Evolutionary conservation across 2,888 invertebrate species (phyloP), one percentile per base, ranked within the genome.

Genomic region (Standfussiana lucernea): DNA sequence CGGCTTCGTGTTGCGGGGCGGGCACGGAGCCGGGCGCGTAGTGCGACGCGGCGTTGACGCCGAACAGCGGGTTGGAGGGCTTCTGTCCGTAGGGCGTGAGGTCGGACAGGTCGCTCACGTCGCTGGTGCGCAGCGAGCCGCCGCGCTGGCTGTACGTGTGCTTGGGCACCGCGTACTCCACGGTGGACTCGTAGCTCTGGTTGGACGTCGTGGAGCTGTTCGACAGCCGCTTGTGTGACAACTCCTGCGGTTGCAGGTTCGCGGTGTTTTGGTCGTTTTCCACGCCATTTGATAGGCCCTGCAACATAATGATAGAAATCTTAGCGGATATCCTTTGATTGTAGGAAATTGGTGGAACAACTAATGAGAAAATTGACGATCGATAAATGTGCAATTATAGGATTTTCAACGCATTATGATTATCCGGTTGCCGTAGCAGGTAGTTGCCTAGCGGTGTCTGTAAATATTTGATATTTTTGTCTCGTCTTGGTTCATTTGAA

Each of bases 241-340:
- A 73, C 50, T 96, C 95, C 40, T 90, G 91, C 21, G 95, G 93
- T 70, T 92, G 93, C 21, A 94, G 84, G 86, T 95, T 96, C 10
- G 95, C 93, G 42, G 93, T 93, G 91, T 96, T 97, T 86, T 96
- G 96, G 82, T 96, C 96, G 87, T 95, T 96, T 84, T 97, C 97
- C 77, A 96, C 94, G 82, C 97, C 96, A 87, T 96, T 97, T 70
- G 96, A 93, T 79, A 97, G 90, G 89, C 97, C 97, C 97, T 97
- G 95, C 13, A 94, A 94, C 72, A 84, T 70, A 86, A 84, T 66
- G n/a, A 64, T 47, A 65, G 84, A 68, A 79, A 79, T 67, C 70
- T 86, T 7, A 84, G 42, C 72, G 87, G 75, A 86, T 6, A 75
- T 86, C 87, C 84, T 71, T 56, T 62, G 15, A 28, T 13, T 53